phyloP scores from a whole-genome alignment of 2,113 vertebrate genomes.

The Climacteris rufus region DNA sequence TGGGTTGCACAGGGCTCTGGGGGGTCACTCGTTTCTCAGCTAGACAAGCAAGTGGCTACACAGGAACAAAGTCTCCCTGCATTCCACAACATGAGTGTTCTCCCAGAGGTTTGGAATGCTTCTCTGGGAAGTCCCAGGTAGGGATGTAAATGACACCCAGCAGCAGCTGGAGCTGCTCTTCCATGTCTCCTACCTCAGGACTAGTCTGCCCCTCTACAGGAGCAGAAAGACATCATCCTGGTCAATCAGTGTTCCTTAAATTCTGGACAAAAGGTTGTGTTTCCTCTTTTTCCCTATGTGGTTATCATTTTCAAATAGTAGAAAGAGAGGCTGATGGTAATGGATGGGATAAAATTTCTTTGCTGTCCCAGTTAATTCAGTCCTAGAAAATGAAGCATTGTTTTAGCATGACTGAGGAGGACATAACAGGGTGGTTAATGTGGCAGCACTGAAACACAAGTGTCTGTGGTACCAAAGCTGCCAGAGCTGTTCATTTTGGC shows the following conservation, averaged over 20 bases:
- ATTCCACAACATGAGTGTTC: neutral
- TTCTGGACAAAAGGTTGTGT: neutral
- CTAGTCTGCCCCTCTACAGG: neutral
- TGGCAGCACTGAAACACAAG: neutral
- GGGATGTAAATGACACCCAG: neutral
- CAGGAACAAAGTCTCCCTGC: neutral
- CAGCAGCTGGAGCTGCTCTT: neutral
- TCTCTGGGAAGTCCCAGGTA: neutral
- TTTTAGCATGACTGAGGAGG: neutral
- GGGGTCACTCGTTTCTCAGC: neutral
- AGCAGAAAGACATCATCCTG: neutral
- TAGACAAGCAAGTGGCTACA: neutral
- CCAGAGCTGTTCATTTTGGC: neutral
- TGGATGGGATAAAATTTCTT: neutral
- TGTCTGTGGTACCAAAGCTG: neutral
- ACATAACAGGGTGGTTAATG: fast-evolving
- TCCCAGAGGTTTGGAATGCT: neutral
- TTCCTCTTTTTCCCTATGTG: neutral
- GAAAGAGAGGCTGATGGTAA: neutral
- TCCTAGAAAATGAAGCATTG: neutral
- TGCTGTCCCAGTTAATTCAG: neutral
- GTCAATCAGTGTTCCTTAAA: neutral
- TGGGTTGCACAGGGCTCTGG: neutral
- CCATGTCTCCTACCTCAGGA: neutral
- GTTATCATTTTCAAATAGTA: neutral